Base-by-base conservation (phyloP, 2,113 vertebrate species). In the Microtus oregoni region DNA sequence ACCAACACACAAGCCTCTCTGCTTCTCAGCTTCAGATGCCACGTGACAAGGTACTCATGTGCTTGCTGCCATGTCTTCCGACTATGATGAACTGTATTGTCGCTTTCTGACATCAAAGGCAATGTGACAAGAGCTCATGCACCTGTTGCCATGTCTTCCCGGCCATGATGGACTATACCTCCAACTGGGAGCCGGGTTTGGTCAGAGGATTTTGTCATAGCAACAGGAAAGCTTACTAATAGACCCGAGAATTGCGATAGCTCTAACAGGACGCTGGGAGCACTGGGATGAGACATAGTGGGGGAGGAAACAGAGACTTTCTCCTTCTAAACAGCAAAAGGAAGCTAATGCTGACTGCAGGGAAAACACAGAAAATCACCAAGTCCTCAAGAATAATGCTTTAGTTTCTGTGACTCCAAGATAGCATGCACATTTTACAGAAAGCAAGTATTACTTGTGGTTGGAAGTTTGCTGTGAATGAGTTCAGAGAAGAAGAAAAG, bases 261-360 rank as follows among this genome's bases (percentile, higher is more conserved):
- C 55, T 14, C 20, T 22, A 47, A n/a, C 1, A 11, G 32, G 58
- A 58, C 72, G 35, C 52, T 26, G n/a, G 38, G 32, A 15, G 76
- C 1, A 1, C 17, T 32, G 6, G 8, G 52, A 26, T 35, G 28
- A 32, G 35, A 70, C 12, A 35, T 22, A 65, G 5, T 1, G 1
- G 15, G 7, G 35, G 70, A 52, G 72, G 32, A 4, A 76, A 52
- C 0, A 47, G 85, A 65, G 58, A 41, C 32, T 78, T 91, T 89
- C 72, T 77, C 72, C 77, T 85, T 72, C n/a, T n/a, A 78, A 67
- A 83, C 63, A 83, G 28, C 22, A 61, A 28, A 47, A 92, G 78
- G 93, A 86, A 86, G 0, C 0, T 58, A 77, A 90, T 22, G 28
- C 52, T 47, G 7, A 75, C 30, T 50, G 1, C 26, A 35, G 35